Evolutionary conservation across 92 coral and sea anemone species (phyloP), one percentile per base, ranked within the genome.

Genomic region (Porites cylindrica): DNA sequence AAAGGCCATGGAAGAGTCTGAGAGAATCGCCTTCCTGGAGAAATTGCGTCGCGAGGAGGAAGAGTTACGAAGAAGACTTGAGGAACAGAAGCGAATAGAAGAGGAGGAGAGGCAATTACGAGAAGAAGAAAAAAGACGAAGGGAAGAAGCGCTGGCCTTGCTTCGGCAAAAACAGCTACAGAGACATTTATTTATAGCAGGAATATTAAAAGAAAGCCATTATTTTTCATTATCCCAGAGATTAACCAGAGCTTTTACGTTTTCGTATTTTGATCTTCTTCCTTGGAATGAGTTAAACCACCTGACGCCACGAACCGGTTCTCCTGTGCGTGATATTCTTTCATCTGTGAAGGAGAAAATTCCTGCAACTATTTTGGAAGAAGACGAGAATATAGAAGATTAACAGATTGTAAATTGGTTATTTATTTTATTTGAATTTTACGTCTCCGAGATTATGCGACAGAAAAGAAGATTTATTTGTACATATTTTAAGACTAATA

Each of bases 1-100:
- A 11, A 90, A 88, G 51, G 96, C 94, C 21, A 93, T 97, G 95
- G 99, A 93, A 64, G 98, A 92, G 51, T 93, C 94, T 8, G 99
- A 97, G 66, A 93, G 95, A 66, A 75, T 86, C 68, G 98, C 93
- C 58, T 90, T 97, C 54, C 84, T 91, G 85, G 98, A 97, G 82
- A 94, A 92, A 79, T 86, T 96, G 92, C 83, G 95, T 17, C 84
- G 72, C 17, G 99, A 95, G 78, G 98, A 97, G 50, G 99, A 93
- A 72, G 94, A 91, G 85, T 85, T 97, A 18, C 93, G 93, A 82
- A 78, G 70, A 60, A 88, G 95, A 72, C 81, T 95, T 7, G 97
- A 97, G 76, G 92, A 93, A 73, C 94, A 97, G 75, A 86, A 83
- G 74, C 70, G 85, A 66, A 91, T 84, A 26, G 95, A 93, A 47